Conservation (phyloP, 53 echinoderm and acorn worm species). For the Crossaster papposus region DNA sequence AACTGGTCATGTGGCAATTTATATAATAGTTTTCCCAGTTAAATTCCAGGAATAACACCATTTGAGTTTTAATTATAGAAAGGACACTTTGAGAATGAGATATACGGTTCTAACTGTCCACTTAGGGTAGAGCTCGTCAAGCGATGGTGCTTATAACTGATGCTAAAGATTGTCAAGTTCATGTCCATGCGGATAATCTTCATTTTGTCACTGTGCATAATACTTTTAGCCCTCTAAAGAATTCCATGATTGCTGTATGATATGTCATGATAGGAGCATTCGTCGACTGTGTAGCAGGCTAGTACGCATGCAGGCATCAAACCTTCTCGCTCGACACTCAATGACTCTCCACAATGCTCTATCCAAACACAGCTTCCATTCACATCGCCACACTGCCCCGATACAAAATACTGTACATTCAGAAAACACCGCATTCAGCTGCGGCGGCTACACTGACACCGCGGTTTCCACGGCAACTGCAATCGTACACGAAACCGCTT, state of each 20-base stretch:
- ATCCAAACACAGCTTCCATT: constrained; percentile 31
- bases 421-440: constrained; percentile 56
- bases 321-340: background rate
- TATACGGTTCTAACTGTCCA: too few relatives aligned
- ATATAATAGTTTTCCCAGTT: too few relatives aligned
- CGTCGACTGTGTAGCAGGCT: background rate
- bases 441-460: constrained; percentile 43
- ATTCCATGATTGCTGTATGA: constrained; percentile 3
- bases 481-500: constrained; percentile 44
- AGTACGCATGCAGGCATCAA: constrained; percentile 11
- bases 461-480: constrained; percentile 40
- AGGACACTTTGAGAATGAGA: too few relatives aligned
- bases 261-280: background rate
- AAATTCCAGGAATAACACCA: too few relatives aligned
- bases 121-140: background rate
- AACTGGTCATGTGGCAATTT: too few relatives aligned
- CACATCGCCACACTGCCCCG: background rate
- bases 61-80: too few relatives aligned
- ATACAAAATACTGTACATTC: constrained; percentile 57
- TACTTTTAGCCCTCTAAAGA: constrained; percentile 7
- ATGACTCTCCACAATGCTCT: constrained; percentile 30
- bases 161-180: background rate
- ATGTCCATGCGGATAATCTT: background rate
- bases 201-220: constrained; percentile 16
- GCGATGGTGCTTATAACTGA: background rate